Base-by-base conservation (phyloP, 1,140 invertebrate species). In the Radopholus similis region DNA sequence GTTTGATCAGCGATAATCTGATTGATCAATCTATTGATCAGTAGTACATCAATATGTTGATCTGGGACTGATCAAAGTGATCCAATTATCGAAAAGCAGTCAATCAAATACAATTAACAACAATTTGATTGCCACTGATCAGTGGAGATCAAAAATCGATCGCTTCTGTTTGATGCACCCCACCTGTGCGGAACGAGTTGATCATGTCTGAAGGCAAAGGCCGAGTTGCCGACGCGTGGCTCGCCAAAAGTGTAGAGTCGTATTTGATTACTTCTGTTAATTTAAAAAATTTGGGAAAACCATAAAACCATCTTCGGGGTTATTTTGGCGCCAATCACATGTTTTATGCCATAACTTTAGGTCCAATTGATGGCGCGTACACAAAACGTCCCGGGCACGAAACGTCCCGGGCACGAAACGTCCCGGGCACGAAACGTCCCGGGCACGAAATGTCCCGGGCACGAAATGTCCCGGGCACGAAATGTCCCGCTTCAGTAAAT, bases 241-340 rank as follows among this genome's bases (percentile, higher is more conserved):
- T 75, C 64, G 0, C 74, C 74, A 51, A 77, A 75, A 34, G 74
- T 77, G 26, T 70, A 70, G 0, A 75, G 34, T 28, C 47, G 60
- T 13, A 75, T 40, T 18, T 77, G 71, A 44, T 66, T 30, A 32
- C 64, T 47, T 23, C 40, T 40, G 13, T 34, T 34, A 64, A 64
- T 8, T 26, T 30, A 28, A 64, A 64, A n/a, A 21, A 59, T 58
- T n/a, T 1, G 4, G 18, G 18, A 21, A 42, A 23, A 18, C 5
- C 15, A 56, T 34, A 56, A 57, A 4, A 6, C n/a, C n/a, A 42
- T 42, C 13, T 42, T n/a, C n/a, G n/a, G n/a, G n/a, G 0, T 47
- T 47, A 47, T 4, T 47, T 15, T 15, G n/a, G n/a, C n/a, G n/a
- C n/a, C n/a, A n/a, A n/a, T n/a, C n/a, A n/a, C n/a, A n/a, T n/a